Conservation (phyloP, 2,888 invertebrate genomes). For the Selenia dentaria region DNA sequence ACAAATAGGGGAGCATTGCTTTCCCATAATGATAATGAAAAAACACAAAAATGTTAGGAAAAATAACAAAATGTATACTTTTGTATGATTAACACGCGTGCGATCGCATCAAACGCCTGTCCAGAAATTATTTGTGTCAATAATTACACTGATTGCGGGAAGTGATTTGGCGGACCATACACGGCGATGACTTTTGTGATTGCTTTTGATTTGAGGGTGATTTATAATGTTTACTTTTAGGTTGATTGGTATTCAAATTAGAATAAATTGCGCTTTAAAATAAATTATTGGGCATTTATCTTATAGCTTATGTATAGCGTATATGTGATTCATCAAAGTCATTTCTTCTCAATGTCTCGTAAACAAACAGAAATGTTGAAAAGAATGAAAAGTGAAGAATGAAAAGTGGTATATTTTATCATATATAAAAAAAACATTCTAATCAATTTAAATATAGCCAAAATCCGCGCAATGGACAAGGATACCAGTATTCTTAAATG, state of each 20-base stretch:
- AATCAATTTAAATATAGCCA: too few relatives aligned
- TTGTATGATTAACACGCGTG: constrained; percentile 60
- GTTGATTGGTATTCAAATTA: constrained; percentile 14
- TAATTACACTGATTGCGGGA: constrained; percentile 61
- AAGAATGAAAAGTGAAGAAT: too few relatives aligned
- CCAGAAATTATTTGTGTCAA: constrained; percentile 67
- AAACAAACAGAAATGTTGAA: too few relatives aligned
- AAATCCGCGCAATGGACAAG: too few relatives aligned
- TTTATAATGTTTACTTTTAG: constrained; percentile 20
- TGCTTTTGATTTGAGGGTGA: constrained; percentile 52
- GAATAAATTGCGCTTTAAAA: too few relatives aligned
- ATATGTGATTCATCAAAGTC: too few relatives aligned
- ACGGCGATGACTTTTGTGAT: constrained; percentile 62
- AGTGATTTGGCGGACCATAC: constrained; percentile 52
- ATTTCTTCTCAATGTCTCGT: too few relatives aligned
- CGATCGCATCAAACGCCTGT: constrained; percentile 68
- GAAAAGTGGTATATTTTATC: too few relatives aligned
- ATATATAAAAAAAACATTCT: too few relatives aligned
- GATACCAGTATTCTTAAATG: too few relatives aligned
- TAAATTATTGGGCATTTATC: too few relatives aligned
- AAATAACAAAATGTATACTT: constrained; percentile 44
- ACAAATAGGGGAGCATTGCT: constrained; percentile 68
- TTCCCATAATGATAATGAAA: constrained; percentile 83
- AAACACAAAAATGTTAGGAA: constrained; percentile 64
- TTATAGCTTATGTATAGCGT: too few relatives aligned